phyloP scores from a whole-genome alignment of 2,113 vertebrate genomes.

The Turnix velox region DNA sequence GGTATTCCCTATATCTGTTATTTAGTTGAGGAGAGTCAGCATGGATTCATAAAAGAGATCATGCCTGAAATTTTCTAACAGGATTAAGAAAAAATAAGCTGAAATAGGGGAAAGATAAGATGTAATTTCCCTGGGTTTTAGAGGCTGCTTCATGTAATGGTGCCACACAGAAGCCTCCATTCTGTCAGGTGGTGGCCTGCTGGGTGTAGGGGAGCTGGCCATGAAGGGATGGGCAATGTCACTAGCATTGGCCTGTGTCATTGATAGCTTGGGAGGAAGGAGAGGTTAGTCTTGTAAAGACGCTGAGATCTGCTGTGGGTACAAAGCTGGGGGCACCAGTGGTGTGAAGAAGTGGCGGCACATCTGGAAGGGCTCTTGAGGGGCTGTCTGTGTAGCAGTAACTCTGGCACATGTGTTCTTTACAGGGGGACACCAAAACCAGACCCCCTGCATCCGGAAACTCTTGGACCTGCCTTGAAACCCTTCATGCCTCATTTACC shows the following conservation, averaged over 20 bases:
- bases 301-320: neutral
- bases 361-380: neutral
- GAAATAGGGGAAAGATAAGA: neutral
- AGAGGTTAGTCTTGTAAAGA: neutral
- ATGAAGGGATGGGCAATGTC: neutral
- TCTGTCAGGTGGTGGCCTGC: neutral
- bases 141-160: accelerated
- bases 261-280: neutral
- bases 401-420: neutral
- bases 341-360: neutral
- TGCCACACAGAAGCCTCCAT: neutral
- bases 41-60: neutral
- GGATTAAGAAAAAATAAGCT: neutral
- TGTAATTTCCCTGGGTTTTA: neutral
- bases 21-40: neutral
- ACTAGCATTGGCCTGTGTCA: neutral
- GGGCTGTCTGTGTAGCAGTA: neutral
- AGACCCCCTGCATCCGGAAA: neutral
- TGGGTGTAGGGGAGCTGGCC: neutral
- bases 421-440: neutral
- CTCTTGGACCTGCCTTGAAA: neutral
- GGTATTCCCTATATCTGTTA: neutral
- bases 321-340: neutral
- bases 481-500: neutral
- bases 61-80: neutral